Conservation (phyloP, 2,888 invertebrate species). For the Acrobasis suavella region DNA sequence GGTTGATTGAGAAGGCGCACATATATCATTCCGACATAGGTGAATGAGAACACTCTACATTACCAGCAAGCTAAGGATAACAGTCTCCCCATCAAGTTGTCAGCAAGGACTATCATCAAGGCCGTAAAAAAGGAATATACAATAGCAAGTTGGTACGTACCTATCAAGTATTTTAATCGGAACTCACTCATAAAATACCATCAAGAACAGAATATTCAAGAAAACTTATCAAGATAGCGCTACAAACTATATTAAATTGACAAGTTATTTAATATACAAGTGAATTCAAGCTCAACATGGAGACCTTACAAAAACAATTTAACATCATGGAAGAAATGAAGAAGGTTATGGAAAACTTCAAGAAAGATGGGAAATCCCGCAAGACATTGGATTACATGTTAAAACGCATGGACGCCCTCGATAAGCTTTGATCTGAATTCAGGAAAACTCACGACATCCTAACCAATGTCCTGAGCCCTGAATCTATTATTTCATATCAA, state of each 20-base stretch:
- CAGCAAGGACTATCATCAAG: too few relatives aligned
- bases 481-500: neutral
- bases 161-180: neutral
- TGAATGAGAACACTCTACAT: too few relatives aligned
- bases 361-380: neutral
- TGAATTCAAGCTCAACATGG: neutral
- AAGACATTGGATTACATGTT: neutral
- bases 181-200: neutral
- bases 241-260: neutral
- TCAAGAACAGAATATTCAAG: neutral
- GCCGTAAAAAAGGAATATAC: too few relatives aligned
- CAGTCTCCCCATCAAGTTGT: too few relatives aligned
- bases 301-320: neutral
- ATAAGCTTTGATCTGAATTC: neutral
- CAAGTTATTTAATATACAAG: constrained; percentile 1
- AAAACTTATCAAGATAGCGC: constrained; percentile 2
- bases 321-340: neutral
- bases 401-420: neutral
- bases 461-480: neutral
- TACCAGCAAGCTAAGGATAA: too few relatives aligned
- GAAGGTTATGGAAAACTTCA: neutral
- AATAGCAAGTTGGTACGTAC: too few relatives aligned
- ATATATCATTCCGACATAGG: too few relatives aligned
- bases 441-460: too few relatives aligned
- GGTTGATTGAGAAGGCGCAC: too few relatives aligned